These are phyloP conservation scores for Bilobella aurantiaca DNA, from an alignment of 1,140 invertebrate genomes.

Conservation along the genomic window DNA sequence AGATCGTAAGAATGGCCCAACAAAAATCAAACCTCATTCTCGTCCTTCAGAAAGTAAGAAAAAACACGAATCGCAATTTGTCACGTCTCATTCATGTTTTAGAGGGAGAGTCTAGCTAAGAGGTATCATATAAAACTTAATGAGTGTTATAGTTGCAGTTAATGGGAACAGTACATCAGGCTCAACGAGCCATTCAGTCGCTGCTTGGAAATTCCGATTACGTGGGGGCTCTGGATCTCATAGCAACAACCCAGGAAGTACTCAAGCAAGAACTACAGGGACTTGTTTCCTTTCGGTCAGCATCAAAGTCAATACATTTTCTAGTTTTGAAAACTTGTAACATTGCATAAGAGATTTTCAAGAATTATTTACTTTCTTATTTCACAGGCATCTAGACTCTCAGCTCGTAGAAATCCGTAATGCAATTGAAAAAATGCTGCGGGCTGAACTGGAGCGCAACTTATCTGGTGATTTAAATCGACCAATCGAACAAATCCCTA, in stretches of 20 bases:
- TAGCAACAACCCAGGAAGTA: conserved; percentile 91
- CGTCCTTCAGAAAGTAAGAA: conserved; percentile 47
- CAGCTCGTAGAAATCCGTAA: conserved; percentile 86
- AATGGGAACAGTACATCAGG: conserved; percentile 92
- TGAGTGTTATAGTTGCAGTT: conserved; percentile 57
- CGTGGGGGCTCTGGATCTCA: conserved; percentile 92
- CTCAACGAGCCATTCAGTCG: conserved; percentile 91
- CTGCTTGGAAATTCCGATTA: conserved; percentile 92
- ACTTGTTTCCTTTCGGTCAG: conserved; percentile 28
- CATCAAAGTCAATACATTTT: too few species aligned
- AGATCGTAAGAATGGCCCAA: conserved; percentile 52
- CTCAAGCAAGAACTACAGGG: conserved; percentile 42
- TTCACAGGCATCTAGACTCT: conserved; percentile 27
- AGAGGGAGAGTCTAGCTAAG: background rate
- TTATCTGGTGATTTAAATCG: conserved; percentile 83
- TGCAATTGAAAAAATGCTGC: conserved; percentile 92
- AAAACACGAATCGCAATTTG: conserved; percentile 32
- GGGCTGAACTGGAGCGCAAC: conserved; percentile 86
- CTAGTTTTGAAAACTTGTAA: background rate
- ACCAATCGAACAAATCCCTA: conserved; percentile 55
- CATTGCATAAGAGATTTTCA: background rate
- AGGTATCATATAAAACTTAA: background rate
- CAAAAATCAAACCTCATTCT: conserved; percentile 43
- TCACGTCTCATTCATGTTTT: conserved; percentile 8
- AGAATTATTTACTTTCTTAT: background rate